phyloP scores from a whole-genome alignment of 2,113 vertebrate genomes.

The Cepphus grylle region DNA sequence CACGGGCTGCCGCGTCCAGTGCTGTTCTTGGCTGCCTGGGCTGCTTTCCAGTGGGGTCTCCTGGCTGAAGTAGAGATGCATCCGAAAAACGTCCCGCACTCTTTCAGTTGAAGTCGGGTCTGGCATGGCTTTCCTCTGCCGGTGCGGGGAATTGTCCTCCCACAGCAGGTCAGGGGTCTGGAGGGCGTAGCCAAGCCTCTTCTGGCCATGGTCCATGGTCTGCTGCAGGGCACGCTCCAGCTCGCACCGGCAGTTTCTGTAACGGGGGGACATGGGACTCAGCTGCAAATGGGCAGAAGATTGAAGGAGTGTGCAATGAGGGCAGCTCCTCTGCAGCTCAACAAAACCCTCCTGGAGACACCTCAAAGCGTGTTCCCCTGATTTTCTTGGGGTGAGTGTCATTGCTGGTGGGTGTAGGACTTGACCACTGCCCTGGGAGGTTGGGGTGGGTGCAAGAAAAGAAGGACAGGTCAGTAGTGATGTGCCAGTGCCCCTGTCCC shows the following conservation, averaged over 20 bases:
- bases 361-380: rapidly evolving
- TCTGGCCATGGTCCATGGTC: background rate
- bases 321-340: background rate
- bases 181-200: background rate
- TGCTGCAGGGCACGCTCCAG: background rate
- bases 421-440: background rate
- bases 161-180: background rate
- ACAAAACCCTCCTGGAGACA: rapidly evolving
- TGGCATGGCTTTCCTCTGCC: background rate
- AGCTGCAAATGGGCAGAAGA: background rate
- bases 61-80: background rate
- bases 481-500: background rate
- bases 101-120: rapidly evolving
- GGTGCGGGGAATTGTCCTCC: background rate
- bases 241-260: slow-evolving; percentile 5
- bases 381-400: background rate
- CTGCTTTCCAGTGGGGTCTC: background rate
- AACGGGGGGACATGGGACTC: background rate
- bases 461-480: background rate
- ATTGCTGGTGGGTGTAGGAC: background rate
- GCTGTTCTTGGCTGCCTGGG: background rate
- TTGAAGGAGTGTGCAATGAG: background rate
- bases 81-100: background rate
- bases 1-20: background rate
- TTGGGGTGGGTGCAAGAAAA: background rate